Base-by-base conservation (phyloP, 2,113 vertebrate species). In the Aphyosemion australe region DNA sequence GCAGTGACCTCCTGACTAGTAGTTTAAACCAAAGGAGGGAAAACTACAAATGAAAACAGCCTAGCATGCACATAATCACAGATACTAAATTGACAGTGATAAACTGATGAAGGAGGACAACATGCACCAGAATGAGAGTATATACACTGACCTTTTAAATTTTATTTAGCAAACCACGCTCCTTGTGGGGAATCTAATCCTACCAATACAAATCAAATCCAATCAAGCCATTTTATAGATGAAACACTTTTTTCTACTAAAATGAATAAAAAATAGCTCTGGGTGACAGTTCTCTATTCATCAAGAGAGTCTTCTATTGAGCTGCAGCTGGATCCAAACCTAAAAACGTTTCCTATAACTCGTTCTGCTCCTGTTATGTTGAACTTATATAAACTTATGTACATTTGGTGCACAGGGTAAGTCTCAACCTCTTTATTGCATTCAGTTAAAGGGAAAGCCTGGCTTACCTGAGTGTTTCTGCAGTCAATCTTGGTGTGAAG, bases 261-360 rank as follows among this genome's bases (percentile, higher is more conserved):
- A 56, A 56, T 48, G 47, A 20, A 50, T 61, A 68, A 52, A 12
- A 49, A 31, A 19, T 15, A 19, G 5, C 41, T 64, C 58, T 61
- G 57, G 59, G 45, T 26, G 41, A 43, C n/a, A 34, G 8, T 55
- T 70, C 58, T 56, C 39, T 18, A 10, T 11, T 32, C 65, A 67
- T 69, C 59, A 78, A 46, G 75, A 76, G n/a, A 83, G 55, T 16
- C 31, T 79, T 87, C 62, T 68, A 75, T 54, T 31, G 43, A 12
- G 49, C 61, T 60, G 66, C 73, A 80, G 90, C 82, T 65, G 57
- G 80, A 90, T 89, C 84, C 85, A 72, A 47, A 69, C 68, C 68
- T 89, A 87, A 90, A 65, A 87, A 83, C 70, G 86, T 90, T 84
- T 87, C 78, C 84, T 83, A 79, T 69, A 89, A 81, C n/a, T n/a